These are phyloP conservation scores for Apotomis betuletana DNA, from an alignment of 2,888 invertebrate genomes.

Conservation along the genomic window DNA sequence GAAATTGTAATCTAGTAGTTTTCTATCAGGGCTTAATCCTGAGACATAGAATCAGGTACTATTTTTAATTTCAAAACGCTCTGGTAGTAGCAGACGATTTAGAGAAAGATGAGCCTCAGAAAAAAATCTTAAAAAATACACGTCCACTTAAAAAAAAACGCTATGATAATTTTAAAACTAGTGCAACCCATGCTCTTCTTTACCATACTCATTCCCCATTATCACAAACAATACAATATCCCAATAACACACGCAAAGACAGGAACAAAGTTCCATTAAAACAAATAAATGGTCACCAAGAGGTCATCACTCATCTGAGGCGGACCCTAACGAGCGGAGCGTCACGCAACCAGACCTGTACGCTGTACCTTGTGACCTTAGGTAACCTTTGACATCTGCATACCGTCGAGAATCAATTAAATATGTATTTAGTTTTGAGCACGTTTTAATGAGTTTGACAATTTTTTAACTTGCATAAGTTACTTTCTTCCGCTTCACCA, in stretches of 20 bases:
- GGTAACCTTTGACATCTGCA: slow-evolving; percentile 39
- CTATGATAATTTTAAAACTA: too few relatives aligned
- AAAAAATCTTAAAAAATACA: too few relatives aligned
- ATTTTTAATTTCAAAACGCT: too few relatives aligned
- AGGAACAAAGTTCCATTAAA: slow-evolving; percentile 29
- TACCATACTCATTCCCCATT: not conserved
- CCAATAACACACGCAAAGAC: slow-evolving; percentile 18
- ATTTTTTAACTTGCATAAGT: not conserved
- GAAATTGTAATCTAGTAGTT: not conserved
- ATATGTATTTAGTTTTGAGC: slow-evolving; percentile 25
- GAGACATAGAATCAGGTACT: too few relatives aligned
- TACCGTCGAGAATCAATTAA: slow-evolving; percentile 34
- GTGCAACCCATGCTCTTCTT: too few relatives aligned
- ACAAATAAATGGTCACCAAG: slow-evolving; percentile 42
- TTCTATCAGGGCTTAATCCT: too few relatives aligned
- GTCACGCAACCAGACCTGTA: slow-evolving; percentile 42
- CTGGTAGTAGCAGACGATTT: too few relatives aligned
- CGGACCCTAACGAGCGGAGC: slow-evolving; percentile 44
- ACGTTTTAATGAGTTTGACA: slow-evolving; percentile 4
- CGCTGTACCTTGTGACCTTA: slow-evolving; percentile 29
- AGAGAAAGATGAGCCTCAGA: too few relatives aligned
- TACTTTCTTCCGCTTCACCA: too few relatives aligned
- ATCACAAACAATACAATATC: slow-evolving; percentile 18
- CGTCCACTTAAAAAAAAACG: too few relatives aligned
- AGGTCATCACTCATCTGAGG: slow-evolving; percentile 42